A percentile compares a stretch with the other conserved stretches of the same genome.
phyloP scores from a whole-genome alignment of 2,888 invertebrate genomes.

The Gymnoscelis rufifasciata region DNA sequence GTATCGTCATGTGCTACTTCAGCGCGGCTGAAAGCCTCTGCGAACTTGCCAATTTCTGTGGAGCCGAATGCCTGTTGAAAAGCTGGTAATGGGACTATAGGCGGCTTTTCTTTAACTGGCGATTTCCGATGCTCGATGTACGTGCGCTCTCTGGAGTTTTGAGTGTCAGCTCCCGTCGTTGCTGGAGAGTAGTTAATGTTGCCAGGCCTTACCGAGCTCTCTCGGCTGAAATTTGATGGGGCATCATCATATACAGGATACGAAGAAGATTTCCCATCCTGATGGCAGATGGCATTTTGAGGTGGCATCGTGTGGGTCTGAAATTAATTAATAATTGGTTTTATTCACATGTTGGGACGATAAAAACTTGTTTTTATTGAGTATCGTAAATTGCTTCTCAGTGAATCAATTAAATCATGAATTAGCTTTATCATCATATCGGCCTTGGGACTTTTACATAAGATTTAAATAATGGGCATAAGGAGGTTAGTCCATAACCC shows the following conservation, averaged over 20 bases:
- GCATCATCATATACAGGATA: constrained; percentile 58
- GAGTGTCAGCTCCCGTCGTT: constrained; percentile 37
- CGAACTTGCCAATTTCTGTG: constrained; percentile 91
- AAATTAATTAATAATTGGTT: constrained; percentile 32
- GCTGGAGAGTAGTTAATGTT: constrained; percentile 41
- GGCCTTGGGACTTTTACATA: no score
- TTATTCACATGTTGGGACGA: not conserved
- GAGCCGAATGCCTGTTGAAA: constrained; percentile 93
- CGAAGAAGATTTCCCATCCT: constrained; percentile 60
- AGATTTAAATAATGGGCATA: no score
- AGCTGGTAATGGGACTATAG: constrained; percentile 84
- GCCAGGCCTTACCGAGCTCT: constrained; percentile 40
- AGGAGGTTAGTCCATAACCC: no score
- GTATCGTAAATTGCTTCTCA: no score
- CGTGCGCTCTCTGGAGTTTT: constrained; percentile 41
- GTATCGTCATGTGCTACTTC: constrained; percentile 69
- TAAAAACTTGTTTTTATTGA: no score
- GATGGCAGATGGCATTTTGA: constrained; percentile 53
- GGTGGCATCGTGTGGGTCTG: constrained; percentile 51
- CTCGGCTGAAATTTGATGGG: constrained; percentile 44
- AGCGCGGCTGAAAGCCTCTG: constrained; percentile 83
- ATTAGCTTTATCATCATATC: no score
- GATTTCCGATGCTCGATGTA: constrained; percentile 44
- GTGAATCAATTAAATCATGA: no score
- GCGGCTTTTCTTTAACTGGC: constrained; percentile 61